These are phyloP conservation scores for Dasypus novemcinctus DNA, from an alignment of 2,113 vertebrate genomes.

Conservation along the genomic window DNA sequence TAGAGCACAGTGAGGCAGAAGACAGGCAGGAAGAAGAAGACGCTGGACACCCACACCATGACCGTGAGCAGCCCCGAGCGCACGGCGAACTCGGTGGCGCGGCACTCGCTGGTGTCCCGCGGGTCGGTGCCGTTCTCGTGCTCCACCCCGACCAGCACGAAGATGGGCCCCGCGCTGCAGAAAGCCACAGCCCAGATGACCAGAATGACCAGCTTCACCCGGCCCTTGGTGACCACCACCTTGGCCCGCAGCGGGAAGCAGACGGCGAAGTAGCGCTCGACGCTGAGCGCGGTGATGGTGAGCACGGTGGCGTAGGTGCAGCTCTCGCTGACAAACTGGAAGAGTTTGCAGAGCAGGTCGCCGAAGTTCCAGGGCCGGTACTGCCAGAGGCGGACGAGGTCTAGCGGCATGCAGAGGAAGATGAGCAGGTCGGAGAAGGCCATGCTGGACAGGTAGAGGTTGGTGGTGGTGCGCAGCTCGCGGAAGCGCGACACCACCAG, in stretches of 20 bases:
- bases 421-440: constrained; percentile 96
- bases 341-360: constrained; percentile 95
- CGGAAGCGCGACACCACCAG: constrained; percentile 93
- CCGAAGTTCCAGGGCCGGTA: constrained; percentile 96
- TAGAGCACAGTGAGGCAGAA: constrained; percentile 97
- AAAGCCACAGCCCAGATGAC: constrained; percentile 94
- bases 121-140: constrained; percentile 87
- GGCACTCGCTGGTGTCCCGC: constrained; percentile 93
- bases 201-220: constrained; percentile 92
- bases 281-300: constrained; percentile 95
- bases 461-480: constrained; percentile 96
- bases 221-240: constrained; percentile 92
- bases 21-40: constrained; percentile 96
- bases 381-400: constrained; percentile 96
- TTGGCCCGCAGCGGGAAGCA: constrained; percentile 97
- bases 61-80: constrained; percentile 93
- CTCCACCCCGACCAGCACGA: constrained; percentile 95
- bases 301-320: constrained; percentile 98
- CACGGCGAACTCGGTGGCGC: constrained; percentile 93
- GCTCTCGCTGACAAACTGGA: constrained; percentile 96
- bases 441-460: constrained; percentile 98
- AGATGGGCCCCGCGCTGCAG: constrained; percentile 93
- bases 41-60: constrained; percentile 96
- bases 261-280: constrained; percentile 96
- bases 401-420: constrained; percentile 96